Percentiles rank a stretch among this genome's conserved stretches.
Evolutionary conservation across 1,140 invertebrate species (phyloP).

Genomic region (Andrena cerasifolii): DNA sequence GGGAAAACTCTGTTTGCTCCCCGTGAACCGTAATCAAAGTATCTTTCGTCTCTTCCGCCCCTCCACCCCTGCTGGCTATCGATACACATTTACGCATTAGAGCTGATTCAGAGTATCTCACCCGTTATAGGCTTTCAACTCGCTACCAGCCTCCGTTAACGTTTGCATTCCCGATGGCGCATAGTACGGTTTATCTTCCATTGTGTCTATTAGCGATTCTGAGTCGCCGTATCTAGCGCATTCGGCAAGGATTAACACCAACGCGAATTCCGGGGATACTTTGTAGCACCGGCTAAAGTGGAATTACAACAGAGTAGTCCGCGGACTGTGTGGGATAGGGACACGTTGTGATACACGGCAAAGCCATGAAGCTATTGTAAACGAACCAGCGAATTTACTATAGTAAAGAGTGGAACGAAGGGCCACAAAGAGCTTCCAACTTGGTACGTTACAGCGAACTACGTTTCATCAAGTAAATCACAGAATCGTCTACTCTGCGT

Average conservation of each 20-base stretch:
- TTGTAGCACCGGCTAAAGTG: no score
- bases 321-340: no score
- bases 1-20: no score
- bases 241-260: neutral
- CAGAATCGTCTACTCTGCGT: no score
- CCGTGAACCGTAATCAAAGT: neutral
- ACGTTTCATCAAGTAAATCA: no score
- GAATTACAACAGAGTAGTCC: neutral
- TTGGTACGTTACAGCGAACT: no score
- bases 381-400: no score
- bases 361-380: no score
- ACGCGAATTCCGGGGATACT: neutral
- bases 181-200: conserved; percentile 37
- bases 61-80: conserved; percentile 9
- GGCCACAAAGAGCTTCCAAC: no score
- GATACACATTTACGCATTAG: conserved; percentile 48
- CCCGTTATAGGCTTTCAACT: conserved; percentile 48
- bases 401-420: no score
- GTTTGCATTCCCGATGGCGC: conserved; percentile 15
- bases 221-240: neutral
- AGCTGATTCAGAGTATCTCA: neutral
- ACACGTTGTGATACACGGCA: no score
- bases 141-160: conserved; percentile 18
- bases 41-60: conserved; percentile 21
- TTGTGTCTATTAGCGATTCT: conserved; percentile 25